phyloP scores from a whole-genome alignment of 2,113 vertebrate species.

The Lepus timidus region DNA sequence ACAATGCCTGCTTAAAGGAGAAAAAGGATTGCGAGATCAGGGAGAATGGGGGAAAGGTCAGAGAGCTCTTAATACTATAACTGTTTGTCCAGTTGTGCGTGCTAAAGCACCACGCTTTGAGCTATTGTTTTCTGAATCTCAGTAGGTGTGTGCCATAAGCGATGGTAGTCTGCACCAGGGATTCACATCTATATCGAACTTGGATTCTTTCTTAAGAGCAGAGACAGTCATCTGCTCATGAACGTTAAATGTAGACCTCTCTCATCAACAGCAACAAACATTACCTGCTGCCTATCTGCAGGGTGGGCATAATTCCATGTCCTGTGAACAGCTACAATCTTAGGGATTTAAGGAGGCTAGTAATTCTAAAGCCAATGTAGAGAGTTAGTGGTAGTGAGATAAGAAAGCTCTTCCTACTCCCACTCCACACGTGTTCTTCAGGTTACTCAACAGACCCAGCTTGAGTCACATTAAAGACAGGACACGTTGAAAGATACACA shows the following conservation, averaged over 20 bases:
- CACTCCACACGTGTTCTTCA: not conserved
- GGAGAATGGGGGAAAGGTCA: not conserved
- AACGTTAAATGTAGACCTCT: not conserved
- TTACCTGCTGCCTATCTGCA: not conserved
- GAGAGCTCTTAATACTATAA: not conserved
- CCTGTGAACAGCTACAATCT: not conserved
- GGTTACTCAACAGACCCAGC: not conserved
- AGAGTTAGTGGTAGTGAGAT: not conserved
- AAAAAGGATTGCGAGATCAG: no score
- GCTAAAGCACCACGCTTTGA: not conserved
- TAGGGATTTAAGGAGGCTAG: not conserved
- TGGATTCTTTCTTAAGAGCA: not conserved
- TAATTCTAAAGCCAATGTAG: not conserved
- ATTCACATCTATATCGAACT: not conserved
- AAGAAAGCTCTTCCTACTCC: not conserved
- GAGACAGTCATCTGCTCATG: not conserved
- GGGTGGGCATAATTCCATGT: not conserved
- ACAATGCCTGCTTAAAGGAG: no score
- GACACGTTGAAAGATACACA: not conserved
- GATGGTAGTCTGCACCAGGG: not conserved
- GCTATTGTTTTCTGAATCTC: not conserved
- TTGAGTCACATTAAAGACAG: not conserved
- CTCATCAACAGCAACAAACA: not conserved
- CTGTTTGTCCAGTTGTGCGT: not conserved
- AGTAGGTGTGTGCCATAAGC: not conserved